A percentile compares a stretch with the other conserved stretches of the same genome.
These are phyloP conservation scores for Scolopax bukidnonensis DNA, from an alignment of 2,797 vertebrate genomes.

Conservation along the genomic window DNA sequence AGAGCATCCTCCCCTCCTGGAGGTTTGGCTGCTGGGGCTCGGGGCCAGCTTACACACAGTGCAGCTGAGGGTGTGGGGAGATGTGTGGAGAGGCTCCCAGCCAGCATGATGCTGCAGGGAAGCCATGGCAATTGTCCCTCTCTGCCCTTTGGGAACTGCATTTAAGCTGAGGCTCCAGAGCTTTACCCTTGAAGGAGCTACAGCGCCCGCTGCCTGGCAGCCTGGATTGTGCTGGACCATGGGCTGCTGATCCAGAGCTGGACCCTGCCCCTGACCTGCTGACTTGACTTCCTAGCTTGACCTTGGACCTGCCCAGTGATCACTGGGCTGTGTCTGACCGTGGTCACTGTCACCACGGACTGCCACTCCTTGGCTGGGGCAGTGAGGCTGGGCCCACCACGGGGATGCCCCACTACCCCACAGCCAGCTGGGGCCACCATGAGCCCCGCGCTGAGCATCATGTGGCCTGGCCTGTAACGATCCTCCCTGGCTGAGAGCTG, in stretches of 20 bases:
- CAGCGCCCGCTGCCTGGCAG: not conserved
- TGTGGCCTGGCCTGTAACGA: accelerated
- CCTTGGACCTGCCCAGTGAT: not conserved
- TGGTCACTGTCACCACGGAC: accelerated
- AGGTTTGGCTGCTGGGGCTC: not conserved
- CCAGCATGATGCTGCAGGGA: accelerated
- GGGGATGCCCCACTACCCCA: accelerated
- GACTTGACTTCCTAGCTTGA: not conserved
- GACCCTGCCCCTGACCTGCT: not conserved
- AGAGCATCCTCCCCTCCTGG: not conserved
- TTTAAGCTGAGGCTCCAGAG: not conserved
- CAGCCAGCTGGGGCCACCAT: not conserved
- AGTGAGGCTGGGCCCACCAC: accelerated
- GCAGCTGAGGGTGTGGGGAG: not conserved
- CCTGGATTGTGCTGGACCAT: not conserved
- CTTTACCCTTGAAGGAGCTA: not conserved
- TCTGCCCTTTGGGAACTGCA: not conserved
- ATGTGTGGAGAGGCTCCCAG: not conserved
- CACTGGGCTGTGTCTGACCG: not conserved
- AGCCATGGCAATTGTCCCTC: accelerated
- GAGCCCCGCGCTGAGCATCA: accelerated
- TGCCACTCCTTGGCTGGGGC: accelerated
- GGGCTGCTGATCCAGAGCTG: not conserved
- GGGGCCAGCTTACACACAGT: accelerated
- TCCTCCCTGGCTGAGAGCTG: accelerated